A percentile compares a stretch with the other conserved stretches of the same genome.
Conservation (phyloP, 23 tunicate genomes). For the Ascidia mentula region DNA sequence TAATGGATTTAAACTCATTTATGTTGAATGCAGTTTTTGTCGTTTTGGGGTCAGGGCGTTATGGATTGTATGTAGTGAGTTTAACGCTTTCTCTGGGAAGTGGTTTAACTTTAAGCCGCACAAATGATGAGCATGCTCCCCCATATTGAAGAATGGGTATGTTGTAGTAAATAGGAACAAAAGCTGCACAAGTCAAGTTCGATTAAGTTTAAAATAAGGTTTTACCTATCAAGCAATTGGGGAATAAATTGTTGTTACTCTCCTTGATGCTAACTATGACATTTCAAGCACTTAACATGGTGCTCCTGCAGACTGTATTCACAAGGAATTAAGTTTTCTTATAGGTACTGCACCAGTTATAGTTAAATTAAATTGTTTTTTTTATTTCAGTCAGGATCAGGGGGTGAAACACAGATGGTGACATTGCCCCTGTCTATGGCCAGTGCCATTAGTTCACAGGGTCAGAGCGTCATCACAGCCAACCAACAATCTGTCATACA, state of each 20-base stretch:
- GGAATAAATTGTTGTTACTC: too few relatives aligned
- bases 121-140: slow-evolving; percentile 86
- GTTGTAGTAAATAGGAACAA: slow-evolving; percentile 5
- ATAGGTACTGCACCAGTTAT: not conserved
- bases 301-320: too few relatives aligned
- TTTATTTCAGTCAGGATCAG: slow-evolving; percentile 53
- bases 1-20: not conserved
- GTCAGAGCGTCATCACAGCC: slow-evolving; percentile 16
- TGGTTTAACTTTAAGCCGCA: not conserved
- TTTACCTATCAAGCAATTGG: too few relatives aligned
- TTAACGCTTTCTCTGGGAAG: not conserved
- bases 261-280: too few relatives aligned
- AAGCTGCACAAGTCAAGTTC: not conserved
- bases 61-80: not conserved
- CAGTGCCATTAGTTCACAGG: slow-evolving; percentile 44
- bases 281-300: too few relatives aligned
- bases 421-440: slow-evolving; percentile 66
- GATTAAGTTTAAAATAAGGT: too few relatives aligned
- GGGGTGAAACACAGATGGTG: slow-evolving; percentile 60
- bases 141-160: slow-evolving; percentile 88
- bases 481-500: slow-evolving; percentile 52
- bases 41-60: too few relatives aligned
- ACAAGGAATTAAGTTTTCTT: not conserved
- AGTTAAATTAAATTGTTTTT: not conserved
- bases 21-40: not conserved